Conservation (phyloP, 2,888 invertebrate genomes). For the Argyresthia albistria region DNA sequence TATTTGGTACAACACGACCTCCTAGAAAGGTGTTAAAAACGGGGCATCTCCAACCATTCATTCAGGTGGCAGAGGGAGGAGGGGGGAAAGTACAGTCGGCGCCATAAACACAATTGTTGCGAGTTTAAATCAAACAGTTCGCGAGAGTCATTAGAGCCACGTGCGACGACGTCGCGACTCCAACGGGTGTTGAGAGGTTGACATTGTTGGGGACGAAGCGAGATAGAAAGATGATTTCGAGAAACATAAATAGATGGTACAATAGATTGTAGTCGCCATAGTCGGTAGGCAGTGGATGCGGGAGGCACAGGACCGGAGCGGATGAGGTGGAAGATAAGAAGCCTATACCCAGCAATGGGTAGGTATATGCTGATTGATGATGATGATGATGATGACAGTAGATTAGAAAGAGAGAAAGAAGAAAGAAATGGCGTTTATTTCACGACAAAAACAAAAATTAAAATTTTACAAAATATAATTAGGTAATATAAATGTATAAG, state of each 20-base stretch:
- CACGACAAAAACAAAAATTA: no score
- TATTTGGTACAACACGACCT: background rate
- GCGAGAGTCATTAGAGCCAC: conserved; percentile 63
- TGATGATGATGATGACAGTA: no score
- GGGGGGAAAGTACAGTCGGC: conserved; percentile 21
- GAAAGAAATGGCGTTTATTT: no score
- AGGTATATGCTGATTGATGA: no score
- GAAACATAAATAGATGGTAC: background rate
- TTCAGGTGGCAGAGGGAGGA: background rate
- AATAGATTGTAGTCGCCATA: no score
- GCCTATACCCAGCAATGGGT: no score
- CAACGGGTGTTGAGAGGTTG: conserved; percentile 18
- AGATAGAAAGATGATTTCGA: background rate
- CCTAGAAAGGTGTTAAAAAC: background rate
- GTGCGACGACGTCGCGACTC: conserved; percentile 40
- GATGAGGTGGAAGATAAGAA: no score
- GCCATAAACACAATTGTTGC: conserved; percentile 60
- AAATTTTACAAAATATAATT: no score
- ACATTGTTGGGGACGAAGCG: conserved; percentile 22
- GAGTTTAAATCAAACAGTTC: conserved; percentile 69
- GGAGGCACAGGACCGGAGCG: no score
- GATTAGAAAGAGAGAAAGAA: no score
- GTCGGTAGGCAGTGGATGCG: no score
- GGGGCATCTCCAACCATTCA: background rate
- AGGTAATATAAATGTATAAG: no score